Evolutionary conservation across 2,113 vertebrate species (phyloP).

Genomic region (Mola mola): DNA sequence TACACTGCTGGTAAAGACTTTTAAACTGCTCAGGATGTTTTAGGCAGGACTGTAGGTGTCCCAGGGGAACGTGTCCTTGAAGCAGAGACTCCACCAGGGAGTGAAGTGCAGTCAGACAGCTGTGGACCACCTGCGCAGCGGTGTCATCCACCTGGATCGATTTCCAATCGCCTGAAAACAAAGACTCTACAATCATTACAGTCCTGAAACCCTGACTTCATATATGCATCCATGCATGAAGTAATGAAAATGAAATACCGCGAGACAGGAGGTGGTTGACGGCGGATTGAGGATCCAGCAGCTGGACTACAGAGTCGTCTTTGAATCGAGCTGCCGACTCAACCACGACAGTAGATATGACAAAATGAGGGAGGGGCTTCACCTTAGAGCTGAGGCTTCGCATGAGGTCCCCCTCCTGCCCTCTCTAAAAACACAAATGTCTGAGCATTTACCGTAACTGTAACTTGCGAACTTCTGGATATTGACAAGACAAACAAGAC

Average conservation of each 20-base stretch:
- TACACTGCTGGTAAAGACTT: conserved; percentile 72
- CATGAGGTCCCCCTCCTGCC: conserved; percentile 71
- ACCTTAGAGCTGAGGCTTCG: background rate
- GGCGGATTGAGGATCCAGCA: conserved; percentile 74
- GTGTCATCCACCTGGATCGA: conserved; percentile 61
- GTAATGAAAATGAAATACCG: conserved; percentile 22
- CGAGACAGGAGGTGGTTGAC: conserved; percentile 63
- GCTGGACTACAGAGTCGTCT: conserved; percentile 33
- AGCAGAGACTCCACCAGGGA: conserved; percentile 63
- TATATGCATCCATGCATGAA: background rate
- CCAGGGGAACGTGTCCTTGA: conserved; percentile 59
- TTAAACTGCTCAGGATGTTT: conserved; percentile 59
- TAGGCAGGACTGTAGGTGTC: conserved; percentile 68
- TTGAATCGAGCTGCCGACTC: conserved; percentile 61
- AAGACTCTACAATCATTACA: background rate
- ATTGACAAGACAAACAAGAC: too few relatives aligned
- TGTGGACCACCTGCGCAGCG: conserved; percentile 50
- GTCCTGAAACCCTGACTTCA: background rate
- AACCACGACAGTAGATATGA: conserved; percentile 70
- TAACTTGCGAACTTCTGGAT: too few relatives aligned
- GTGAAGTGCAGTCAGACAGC: conserved; percentile 34
- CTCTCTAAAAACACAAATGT: conserved; percentile 39
- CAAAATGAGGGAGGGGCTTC: conserved; percentile 1
- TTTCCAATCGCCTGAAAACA: conserved; percentile 63
- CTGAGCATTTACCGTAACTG: background rate